Base-by-base conservation (phyloP, 92 coral and sea anemone species). In the Siderastrea radians region DNA sequence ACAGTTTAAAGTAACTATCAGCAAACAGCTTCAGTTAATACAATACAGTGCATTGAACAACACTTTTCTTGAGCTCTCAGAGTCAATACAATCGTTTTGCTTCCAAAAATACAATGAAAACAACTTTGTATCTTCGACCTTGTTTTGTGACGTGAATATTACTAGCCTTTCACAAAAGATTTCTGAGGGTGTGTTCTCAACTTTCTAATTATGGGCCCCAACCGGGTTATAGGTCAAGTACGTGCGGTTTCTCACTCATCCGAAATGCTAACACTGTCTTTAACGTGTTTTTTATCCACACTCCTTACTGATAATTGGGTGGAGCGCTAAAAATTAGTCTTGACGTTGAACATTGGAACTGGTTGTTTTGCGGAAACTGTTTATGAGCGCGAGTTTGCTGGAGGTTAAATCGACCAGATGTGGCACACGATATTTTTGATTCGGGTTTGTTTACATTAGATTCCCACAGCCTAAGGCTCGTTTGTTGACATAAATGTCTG, bases 371-470 rank as follows among this genome's bases (percentile, higher is more conserved):
- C 11, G 45, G 59, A 61, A 68, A 16, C 1, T 45, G 26, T 81
- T 14, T 15, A 51, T 59, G 1, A 54, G 15, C 51, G 45, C 51
- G 54, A 16, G 16, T 69, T 70, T 69, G 86, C 59, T 4, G 14
- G 70, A 55, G 48, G 53, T 74, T 16, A 52, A 53, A 38, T 74
- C n/a, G 58, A 14, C 62, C 62, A 71, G 75, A 48, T 74, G 78
- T 44, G 9, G 61, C 8, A 55, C 72, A 26, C 14, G 12, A 44
- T 38, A 44, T 7, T 70, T 54, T 69, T 14, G 65, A 68, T n/a
- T 57, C 38, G 17, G 55, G 65, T 70, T 71, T 82, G 86, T 82
- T 82, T 70, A 70, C 78, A 71, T 54, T 46, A 1, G 46, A 7
- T 6, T 8, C 12, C 4, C 11, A 57, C 46, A 16, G 67, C 51